Evolutionary conservation across 1,140 invertebrate species (phyloP).

Genomic region (Phocides pigmalion): DNA sequence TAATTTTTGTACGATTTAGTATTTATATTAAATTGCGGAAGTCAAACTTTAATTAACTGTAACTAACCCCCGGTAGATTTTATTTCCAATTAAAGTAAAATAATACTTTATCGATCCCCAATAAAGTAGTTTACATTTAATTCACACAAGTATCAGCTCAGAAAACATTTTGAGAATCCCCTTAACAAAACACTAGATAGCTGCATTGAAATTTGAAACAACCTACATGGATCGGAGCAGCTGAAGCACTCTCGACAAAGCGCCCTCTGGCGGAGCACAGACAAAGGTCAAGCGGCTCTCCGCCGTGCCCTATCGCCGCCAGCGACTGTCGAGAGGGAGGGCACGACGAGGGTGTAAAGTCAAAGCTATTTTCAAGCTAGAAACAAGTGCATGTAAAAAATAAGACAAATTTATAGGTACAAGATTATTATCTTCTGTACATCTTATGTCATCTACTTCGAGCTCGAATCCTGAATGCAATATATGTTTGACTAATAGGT

Average conservation of each 20-base stretch:
- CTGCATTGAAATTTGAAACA: constrained; percentile 6
- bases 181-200: neutral
- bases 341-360: neutral
- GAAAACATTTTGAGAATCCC: neutral
- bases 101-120: no score
- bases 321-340: constrained; percentile 3
- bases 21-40: no score
- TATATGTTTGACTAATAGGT: no score
- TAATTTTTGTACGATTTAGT: no score
- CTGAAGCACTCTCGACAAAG: constrained; percentile 9
- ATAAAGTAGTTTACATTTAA: neutral
- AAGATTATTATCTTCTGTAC: no score
- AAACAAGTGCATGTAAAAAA: constrained; percentile 6
- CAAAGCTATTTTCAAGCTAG: neutral
- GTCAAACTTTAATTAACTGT: no score
- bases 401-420: no score
- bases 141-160: neutral
- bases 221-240: neutral
- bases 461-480: no score
- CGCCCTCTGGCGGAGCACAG: constrained; percentile 21
- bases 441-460: no score
- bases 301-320: constrained; percentile 38
- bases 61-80: no score
- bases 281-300: constrained; percentile 42
- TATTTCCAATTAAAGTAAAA: no score